Percentiles rank a stretch among this genome's conserved stretches.
Conservation (phyloP, 2,113 vertebrate species). For the Jaculus jaculus region DNA sequence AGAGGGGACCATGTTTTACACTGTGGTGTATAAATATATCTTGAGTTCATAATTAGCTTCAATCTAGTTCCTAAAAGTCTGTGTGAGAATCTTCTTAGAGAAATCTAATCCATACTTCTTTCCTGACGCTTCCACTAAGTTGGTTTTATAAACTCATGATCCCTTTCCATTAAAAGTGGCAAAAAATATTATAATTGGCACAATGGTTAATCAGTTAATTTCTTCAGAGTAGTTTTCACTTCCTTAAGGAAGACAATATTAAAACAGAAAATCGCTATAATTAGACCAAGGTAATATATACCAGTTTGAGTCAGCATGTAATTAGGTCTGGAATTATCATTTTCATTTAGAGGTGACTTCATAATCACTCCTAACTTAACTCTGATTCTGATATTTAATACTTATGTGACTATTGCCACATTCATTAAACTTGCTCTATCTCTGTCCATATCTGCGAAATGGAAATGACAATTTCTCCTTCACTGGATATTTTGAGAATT, state of each 20-base stretch:
- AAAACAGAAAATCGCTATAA: constrained; percentile 33
- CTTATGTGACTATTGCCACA: background rate
- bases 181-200: constrained; percentile 45
- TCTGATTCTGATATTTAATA: background rate
- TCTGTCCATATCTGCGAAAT: background rate
- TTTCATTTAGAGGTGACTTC: background rate
- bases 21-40: constrained; percentile 50
- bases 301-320: background rate
- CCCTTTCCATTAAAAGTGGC: constrained; percentile 8
- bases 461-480: background rate
- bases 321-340: background rate
- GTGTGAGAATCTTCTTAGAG: background rate
- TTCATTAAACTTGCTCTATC: background rate
- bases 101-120: constrained; percentile 1
- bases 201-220: constrained; percentile 59
- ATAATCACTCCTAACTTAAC: background rate
- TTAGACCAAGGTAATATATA: background rate
- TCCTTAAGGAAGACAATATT: constrained; percentile 34
- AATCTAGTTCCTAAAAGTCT: background rate
- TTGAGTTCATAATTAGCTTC: constrained; percentile 58
- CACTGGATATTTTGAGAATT: background rate
- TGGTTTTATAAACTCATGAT: background rate
- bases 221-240: constrained; percentile 47
- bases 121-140: background rate
- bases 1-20: background rate